Conservation (phyloP, 2,113 vertebrate genomes). For the Ceyx margarethae region DNA sequence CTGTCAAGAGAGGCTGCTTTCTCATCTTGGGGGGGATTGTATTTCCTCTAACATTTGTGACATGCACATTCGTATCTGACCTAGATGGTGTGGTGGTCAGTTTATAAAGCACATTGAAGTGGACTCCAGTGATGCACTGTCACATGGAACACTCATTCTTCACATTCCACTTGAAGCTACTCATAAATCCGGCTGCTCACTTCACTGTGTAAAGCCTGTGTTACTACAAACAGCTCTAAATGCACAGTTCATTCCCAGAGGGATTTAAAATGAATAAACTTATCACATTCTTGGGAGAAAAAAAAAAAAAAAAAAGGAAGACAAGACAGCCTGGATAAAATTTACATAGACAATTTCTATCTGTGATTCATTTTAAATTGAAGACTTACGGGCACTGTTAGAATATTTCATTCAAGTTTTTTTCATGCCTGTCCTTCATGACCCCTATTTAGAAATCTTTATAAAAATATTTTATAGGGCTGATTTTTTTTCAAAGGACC, state of each 20-base stretch:
- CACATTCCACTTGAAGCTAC: conserved; percentile 35
- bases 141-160: conserved; percentile 24
- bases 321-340: conserved; percentile 10
- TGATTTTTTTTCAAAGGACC: background rate
- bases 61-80: rapidly evolving
- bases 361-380: background rate
- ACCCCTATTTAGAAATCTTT: background rate
- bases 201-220: conserved; percentile 32
- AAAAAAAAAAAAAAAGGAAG: background rate
- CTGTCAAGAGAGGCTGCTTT: background rate
- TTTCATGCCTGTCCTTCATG: background rate
- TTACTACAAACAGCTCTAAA: conserved; percentile 53
- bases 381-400: background rate
- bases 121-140: background rate
- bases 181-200: conserved; percentile 21
- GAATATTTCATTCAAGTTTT: background rate
- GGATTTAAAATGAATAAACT: conserved; percentile 63
- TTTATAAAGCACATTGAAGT: background rate
- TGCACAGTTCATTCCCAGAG: conserved; percentile 9
- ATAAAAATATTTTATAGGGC: background rate
- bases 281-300: conserved; percentile 40
- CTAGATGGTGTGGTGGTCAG: background rate
- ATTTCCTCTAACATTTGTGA: background rate
- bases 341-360: background rate
- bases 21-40: background rate